These are phyloP conservation scores for Spialia ferax DNA, from an alignment of 2,888 invertebrate genomes.

Conservation along the genomic window DNA sequence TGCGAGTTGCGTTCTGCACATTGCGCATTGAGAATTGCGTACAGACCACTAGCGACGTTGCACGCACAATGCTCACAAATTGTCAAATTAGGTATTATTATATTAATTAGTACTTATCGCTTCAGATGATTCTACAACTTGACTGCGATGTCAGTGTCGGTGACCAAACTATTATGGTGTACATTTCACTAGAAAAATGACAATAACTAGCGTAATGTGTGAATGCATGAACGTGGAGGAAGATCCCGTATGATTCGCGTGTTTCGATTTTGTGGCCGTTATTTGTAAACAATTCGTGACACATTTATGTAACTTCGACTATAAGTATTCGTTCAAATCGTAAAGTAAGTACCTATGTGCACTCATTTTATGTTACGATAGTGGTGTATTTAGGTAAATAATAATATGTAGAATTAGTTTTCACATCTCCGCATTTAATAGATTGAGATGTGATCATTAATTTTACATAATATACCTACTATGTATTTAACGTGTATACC, in stretches of 20 bases:
- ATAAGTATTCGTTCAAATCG: slow-evolving; percentile 32
- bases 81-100: slow-evolving; percentile 60
- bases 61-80: slow-evolving; percentile 55
- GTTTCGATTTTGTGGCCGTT: slow-evolving; percentile 48
- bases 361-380: slow-evolving; percentile 13
- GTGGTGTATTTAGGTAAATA: slow-evolving; percentile 42
- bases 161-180: slow-evolving; percentile 70
- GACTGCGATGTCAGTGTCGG: slow-evolving; percentile 55
- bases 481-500: slow-evolving; percentile 25
- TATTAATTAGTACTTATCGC: slow-evolving; percentile 59
- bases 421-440: slow-evolving; percentile 82
- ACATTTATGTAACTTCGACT: slow-evolving; percentile 15
- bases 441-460: slow-evolving; percentile 71
- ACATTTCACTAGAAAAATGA: slow-evolving; percentile 76
- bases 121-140: slow-evolving; percentile 52
- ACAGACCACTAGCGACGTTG: slow-evolving; percentile 24
- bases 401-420: slow-evolving; percentile 68
- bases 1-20: not conserved
- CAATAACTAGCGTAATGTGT: slow-evolving; percentile 70
- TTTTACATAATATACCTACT: slow-evolving; percentile 62
- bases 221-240: slow-evolving; percentile 62
- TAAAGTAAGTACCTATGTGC: slow-evolving; percentile 24
- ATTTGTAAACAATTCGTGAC: slow-evolving; percentile 36
- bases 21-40: not conserved
- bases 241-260: slow-evolving; percentile 49